Evolutionary conservation across 2,797 vertebrate genomes (phyloP).

Genomic region (Hipposideros larvatus): DNA sequence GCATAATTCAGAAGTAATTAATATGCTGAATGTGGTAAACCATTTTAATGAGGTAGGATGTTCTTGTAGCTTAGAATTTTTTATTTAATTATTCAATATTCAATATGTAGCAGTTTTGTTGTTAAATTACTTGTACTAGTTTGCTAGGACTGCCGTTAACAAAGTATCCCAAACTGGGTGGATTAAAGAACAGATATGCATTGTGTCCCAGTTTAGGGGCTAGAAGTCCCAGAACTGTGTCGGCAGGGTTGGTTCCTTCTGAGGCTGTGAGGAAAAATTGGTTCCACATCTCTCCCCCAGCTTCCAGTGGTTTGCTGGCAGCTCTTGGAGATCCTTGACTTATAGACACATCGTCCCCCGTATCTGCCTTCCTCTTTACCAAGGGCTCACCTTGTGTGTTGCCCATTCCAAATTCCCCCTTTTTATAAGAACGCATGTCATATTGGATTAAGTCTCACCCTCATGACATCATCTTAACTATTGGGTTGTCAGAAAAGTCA

Average conservation of each 20-base stretch:
- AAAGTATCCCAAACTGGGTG: not conserved
- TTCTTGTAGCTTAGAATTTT: constrained; percentile 61
- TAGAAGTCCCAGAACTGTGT: fast-evolving
- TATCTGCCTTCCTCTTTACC: not conserved
- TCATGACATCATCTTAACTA: not conserved
- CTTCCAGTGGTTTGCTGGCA: not conserved
- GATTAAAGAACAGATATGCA: not conserved
- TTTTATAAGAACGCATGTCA: not conserved
- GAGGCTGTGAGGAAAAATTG: not conserved
- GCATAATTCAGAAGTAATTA: constrained; percentile 75
- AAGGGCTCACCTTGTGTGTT: not conserved
- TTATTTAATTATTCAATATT: constrained; percentile 59
- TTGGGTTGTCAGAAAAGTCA: too few relatives aligned
- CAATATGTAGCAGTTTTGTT: not conserved
- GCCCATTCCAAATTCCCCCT: not conserved
- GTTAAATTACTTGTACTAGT: not conserved
- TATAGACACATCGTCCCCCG: fast-evolving
- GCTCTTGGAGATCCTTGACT: too few relatives aligned
- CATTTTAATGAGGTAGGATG: constrained; percentile 75
- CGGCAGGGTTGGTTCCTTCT: not conserved
- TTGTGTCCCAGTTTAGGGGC: fast-evolving
- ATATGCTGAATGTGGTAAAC: constrained; percentile 73
- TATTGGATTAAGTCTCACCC: not conserved
- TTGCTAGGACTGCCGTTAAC: not conserved
- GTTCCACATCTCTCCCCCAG: fast-evolving